Evolutionary conservation across 2,888 invertebrate species (phyloP), one percentile per base, ranked within the genome.

Genomic region (Melikaiella ostensackeni): DNA sequence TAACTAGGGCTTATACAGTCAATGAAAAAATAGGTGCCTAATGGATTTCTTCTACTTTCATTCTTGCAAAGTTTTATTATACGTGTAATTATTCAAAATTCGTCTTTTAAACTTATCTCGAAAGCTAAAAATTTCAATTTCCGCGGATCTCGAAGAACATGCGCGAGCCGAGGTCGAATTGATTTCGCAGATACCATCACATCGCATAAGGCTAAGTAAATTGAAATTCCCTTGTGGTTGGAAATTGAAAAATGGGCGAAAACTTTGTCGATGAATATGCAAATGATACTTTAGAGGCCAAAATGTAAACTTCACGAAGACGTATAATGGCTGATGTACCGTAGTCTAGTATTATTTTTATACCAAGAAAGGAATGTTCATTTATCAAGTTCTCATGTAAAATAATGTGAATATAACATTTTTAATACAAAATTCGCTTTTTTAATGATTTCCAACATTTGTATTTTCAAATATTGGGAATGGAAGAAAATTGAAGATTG

Each of bases 191-290:
- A 50, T 70, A 70, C 70, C 46, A 46, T 46, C 30, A 27, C 46
- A 46, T 30, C 50, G 66, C 66, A 24, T 16, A 66, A 42, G 42
- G 24, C 42, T 46, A 27, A 66, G 61, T 63, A 55, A 75, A 64
- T 42, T 30, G 63, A 46, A 75, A 35, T 13, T 64, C 35, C 30
- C 33, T 35, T 66, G 35, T 55, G 63, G 19, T 35, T 50, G 50
- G 57, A 78, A 78, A 77, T 76, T 75, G 76, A 70, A 87, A 87
- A 86, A 87, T 83, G 84, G 79, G 70, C 70, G 78, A 66, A 63
- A 81, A 86, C 82, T 88, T 86, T 80, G 82, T 78, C 86, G 84
- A 86, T 86, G 83, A 86, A 84, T 87, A 86, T 84, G 84, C 83
- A 88, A 84, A 86, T 86, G 78, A 82, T 79, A 79, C 78, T 81